phyloP scores from a whole-genome alignment of 2,113 vertebrate genomes.

The Scalopus aquaticus region DNA sequence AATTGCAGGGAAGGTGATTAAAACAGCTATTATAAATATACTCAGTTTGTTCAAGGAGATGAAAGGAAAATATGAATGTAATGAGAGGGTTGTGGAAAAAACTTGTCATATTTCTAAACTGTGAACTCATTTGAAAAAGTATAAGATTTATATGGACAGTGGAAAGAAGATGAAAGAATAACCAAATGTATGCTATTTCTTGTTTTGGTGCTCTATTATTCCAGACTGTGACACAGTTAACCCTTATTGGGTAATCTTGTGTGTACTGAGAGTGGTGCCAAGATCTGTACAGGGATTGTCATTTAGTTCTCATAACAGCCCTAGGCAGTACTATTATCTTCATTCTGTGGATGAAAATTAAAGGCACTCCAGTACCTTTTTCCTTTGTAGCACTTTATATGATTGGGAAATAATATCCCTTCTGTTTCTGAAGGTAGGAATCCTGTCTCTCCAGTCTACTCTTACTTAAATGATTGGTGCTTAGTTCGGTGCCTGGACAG shows the following conservation, averaged over 20 bases:
- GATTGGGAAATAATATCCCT: not conserved
- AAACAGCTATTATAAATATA: not conserved
- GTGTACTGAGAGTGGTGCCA: not conserved
- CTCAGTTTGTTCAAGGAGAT: not conserved
- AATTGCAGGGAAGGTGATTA: not conserved
- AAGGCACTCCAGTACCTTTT: not conserved
- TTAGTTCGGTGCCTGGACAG: not conserved
- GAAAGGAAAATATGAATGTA: not conserved
- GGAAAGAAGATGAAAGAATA: not conserved
- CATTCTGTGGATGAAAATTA: not conserved
- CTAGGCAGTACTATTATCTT: not conserved
- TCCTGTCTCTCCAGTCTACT: not conserved
- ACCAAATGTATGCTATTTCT: not conserved
- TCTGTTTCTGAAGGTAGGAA: conserved; percentile 30
- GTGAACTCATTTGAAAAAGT: not conserved
- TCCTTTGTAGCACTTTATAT: not conserved
- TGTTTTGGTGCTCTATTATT: not conserved
- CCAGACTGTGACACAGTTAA: not conserved
- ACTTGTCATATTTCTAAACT: not conserved
- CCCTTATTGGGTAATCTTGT: not conserved
- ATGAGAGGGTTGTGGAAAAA: not conserved
- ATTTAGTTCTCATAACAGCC: not conserved
- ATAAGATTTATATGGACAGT: not conserved
- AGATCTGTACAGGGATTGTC: not conserved
- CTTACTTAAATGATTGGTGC: not conserved